Base-by-base conservation (phyloP, 2,888 invertebrate species). In the Steinernema hermaphroditum region DNA sequence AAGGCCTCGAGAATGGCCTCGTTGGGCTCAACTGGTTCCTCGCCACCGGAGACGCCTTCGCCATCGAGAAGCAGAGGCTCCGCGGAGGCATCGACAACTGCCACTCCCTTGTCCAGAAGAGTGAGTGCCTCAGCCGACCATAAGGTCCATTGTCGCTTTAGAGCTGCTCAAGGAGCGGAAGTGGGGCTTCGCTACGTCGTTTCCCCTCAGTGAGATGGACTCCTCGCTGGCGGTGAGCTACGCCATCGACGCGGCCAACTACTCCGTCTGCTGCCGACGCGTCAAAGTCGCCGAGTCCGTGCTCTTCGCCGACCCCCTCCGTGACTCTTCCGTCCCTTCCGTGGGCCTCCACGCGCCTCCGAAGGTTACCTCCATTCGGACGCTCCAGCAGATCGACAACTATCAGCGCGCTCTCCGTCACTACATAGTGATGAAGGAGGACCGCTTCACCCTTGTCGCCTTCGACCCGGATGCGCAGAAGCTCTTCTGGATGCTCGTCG, bases 21-120 rank as follows among this genome's bases (percentile, higher is more conserved):
- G 80, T 85, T 62, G 85, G 85, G 19, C 68, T 85, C 27, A 82
- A 81, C 27, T 73, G 85, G 69, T 75, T 81, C 16, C 76, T 82
- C n/a, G 80, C 84, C 8, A 77, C 75, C 14, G 77, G 77, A 19
- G 85, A 85, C 74, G 80, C 84, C 29, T 85, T 81, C 70, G 80
- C 84, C 44, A 85, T 85, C 44, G 85, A 86, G 70, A 74, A 81
- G 50, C 83, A 85, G 37, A 62, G 84, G 34, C 29, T 84, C 14
- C 57, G 76, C 14, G 83, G 82, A 32, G 75, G 76, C 50, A 80
- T 81, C 19, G 85, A 85, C 73, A 84, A 85, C 68, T 85, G 85
- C 74, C 83, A 86, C 68, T 82, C 84, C 70, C 74, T 85, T 2
- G 72, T 85, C 14, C 77, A 78, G 69, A 75, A 80, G 41, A 81